Evolutionary conservation across 2,113 vertebrate species (phyloP), one percentile per base, ranked within the genome.

Genomic region (Hepsetus odoe): DNA sequence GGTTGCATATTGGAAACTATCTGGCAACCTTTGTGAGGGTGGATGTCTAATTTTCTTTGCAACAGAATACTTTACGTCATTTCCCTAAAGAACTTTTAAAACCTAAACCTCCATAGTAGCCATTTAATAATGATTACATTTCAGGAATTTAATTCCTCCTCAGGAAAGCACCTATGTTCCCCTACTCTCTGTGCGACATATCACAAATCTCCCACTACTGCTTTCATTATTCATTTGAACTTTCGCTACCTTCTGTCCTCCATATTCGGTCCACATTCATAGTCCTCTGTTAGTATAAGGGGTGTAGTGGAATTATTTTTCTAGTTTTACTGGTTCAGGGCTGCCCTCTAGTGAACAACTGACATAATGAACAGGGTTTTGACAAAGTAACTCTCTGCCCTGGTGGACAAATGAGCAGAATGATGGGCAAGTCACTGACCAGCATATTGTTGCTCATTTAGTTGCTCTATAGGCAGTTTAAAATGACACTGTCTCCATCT

Each of bases 341-440:
- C 83, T 90, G 88, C 87, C 90, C 87, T 87, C 92, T 91, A 58
- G 86, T 91, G 90, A 28, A 79, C 26, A 7, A 62, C 20, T 64
- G 28, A n/a, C 59, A 35, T 35, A 22, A 26, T 67, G 32, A 58
- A 38, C 46, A 40, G 28, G 32, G n/a, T 58, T 65, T 38, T 65
- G 30, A 26, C 62, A 40, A 55, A 33, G 55, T 51, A 46, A 56
- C 74, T 14, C 51, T 42, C 32, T 42, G 13, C 28, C 18, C 20
- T 44, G 38, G 55, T 55, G 22, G 35, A 77, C 65, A 0, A 18
- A 67, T 5, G 33, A 35, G 61, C 2, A 18, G 46, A 33, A 33
- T 53, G 46, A 71, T n/a, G 49, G 33, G 46, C 30, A 55, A 24
- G 14, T 77, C 56, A 70, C 30, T 69, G 75, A 69, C 18, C 38